Percentiles rank a stretch among this genome's conserved stretches.
These are phyloP conservation scores for Harmothoe impar DNA, from an alignment of 2,888 invertebrate species.

Conservation along the genomic window DNA sequence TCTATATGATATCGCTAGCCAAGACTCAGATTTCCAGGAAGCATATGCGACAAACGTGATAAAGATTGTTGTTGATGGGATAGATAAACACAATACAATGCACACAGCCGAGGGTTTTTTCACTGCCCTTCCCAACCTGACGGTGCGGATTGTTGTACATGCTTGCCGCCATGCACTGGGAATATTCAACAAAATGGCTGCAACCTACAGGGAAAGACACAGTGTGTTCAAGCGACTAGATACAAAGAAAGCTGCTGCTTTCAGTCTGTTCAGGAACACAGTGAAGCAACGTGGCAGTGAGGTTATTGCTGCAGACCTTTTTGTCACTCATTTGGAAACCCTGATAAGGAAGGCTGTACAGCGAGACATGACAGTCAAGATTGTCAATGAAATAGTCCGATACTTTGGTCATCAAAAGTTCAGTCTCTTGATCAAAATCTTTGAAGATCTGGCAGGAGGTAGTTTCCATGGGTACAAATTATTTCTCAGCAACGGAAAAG, in stretches of 20 bases:
- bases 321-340: neutral
- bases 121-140: constrained; percentile 15
- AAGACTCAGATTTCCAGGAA: constrained; percentile 40
- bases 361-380: neutral
- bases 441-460: constrained; percentile 54
- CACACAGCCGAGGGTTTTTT: neutral
- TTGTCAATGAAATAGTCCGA: neutral
- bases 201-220: constrained; percentile 30
- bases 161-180: constrained; percentile 3
- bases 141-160: constrained; percentile 28
- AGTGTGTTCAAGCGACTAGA: neutral
- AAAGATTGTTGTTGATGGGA: constrained; percentile 31
- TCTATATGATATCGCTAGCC: neutral
- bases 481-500: constrained; percentile 13
- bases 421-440: constrained; percentile 26
- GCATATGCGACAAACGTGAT: constrained; percentile 15
- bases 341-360: neutral
- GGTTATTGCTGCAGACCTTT: constrained; percentile 35
- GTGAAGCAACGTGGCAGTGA: neutral
- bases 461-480: constrained; percentile 11
- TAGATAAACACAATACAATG: neutral
- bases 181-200: constrained; percentile 29
- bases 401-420: neutral
- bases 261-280: constrained; percentile 32
- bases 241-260: neutral